Evolutionary conservation across 1,140 invertebrate genomes (phyloP).

Genomic region (Plutomurus gul): DNA sequence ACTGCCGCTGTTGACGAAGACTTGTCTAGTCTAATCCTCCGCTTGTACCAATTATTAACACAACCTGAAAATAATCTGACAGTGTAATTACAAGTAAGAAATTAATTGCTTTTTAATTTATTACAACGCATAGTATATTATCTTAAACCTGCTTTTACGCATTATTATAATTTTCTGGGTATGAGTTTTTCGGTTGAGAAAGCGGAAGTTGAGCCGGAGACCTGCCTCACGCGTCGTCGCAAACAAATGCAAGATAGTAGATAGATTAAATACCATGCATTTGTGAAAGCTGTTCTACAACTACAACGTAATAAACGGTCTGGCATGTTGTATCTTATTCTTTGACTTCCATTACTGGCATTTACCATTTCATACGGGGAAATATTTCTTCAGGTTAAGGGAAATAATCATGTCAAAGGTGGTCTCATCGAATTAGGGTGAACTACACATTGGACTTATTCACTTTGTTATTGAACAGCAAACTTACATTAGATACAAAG

Average conservation of each 20-base stretch:
- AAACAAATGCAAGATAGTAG: neutral
- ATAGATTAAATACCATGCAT: neutral
- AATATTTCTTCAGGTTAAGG: too few relatives aligned
- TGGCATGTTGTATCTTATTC: neutral
- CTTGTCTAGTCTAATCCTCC: too few relatives aligned
- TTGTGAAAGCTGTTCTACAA: too few relatives aligned
- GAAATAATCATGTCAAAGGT: neutral
- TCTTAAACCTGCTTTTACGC: conserved; percentile 17
- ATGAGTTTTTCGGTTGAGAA: neutral
- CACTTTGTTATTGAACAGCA: too few relatives aligned
- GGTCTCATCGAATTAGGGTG: conserved; percentile 4
- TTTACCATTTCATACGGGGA: neutral
- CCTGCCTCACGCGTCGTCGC: conserved; percentile 11
- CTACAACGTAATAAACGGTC: too few relatives aligned
- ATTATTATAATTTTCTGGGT: neutral
- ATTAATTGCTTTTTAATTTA: conserved; percentile 35
- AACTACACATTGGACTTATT: conserved; percentile 2
- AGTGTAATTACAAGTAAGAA: conserved; percentile 4
- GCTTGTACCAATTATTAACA: too few relatives aligned
- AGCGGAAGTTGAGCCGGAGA: neutral
- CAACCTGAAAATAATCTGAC: neutral
- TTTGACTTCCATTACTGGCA: neutral
- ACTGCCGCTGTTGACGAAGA: too few relatives aligned
- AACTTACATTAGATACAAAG: neutral
- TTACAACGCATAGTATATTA: neutral